Percentiles rank a stretch among this genome's conserved stretches.
Evolutionary conservation across 2,113 vertebrate genomes (phyloP).

Genomic region (Oreocharis arfaki): DNA sequence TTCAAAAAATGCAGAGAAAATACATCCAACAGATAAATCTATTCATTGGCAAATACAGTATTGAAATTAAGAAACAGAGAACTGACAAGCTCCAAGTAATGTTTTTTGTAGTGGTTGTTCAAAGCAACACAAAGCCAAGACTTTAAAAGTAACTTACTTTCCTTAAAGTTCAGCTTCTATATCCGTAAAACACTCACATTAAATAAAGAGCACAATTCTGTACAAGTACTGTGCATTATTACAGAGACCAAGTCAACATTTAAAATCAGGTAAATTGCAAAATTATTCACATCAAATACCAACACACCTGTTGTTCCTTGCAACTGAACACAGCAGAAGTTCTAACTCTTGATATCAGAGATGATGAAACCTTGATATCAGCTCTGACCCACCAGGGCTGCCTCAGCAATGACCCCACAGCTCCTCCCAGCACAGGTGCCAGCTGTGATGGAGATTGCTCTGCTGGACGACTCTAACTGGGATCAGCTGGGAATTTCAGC

Average conservation of each 20-base stretch:
- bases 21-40: background rate
- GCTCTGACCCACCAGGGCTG: background rate
- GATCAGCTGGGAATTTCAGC: background rate
- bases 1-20: background rate
- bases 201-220: background rate
- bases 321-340: fast-evolving
- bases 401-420: background rate
- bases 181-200: fast-evolving
- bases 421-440: background rate
- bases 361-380: background rate
- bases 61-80: background rate
- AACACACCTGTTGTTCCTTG: background rate
- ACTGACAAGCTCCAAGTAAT: background rate
- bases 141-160: background rate
- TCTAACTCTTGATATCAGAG: too few species aligned
- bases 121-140: background rate
- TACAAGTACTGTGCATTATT: too few species aligned
- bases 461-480: background rate
- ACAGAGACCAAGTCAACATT: background rate
- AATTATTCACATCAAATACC: background rate
- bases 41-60: background rate
- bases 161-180: background rate
- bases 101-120: background rate
- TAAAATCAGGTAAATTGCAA: background rate
- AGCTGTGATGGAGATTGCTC: background rate